Evolutionary conservation across 2,113 vertebrate genomes (phyloP), one percentile per base, ranked within the genome.

Genomic region (Hemiprocne comata): DNA sequence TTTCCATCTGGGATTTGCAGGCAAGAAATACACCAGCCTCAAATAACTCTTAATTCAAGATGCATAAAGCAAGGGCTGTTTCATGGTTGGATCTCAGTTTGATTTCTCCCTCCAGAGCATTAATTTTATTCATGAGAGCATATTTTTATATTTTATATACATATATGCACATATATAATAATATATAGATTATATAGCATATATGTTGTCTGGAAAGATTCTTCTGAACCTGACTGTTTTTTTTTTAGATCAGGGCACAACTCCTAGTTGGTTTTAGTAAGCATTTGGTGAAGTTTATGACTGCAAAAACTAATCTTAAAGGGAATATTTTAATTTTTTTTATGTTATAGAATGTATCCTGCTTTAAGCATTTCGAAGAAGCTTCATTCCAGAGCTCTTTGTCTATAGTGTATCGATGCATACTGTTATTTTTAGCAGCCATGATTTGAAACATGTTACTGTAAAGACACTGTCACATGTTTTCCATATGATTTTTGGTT

Each of bases 351-450:
- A 24, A 36, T 0, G 0, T 21, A 16, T 20, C 17, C 48, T 71
- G 7, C 57, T 85, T 70, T 29, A 77, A 73, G 4, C 42, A 36
- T 71, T 69, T 31, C 64, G 71, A 16, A 90, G 44, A 20, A 1
- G 5, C 53, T 77, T 86, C 31, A 2, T 46, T n/a, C 20, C 28
- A 25, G 55, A 83, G 26, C 46, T 85, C 71, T 46, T 77, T 94
- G 53, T 93, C 82, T 92, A 14, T 84, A 89, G 53, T 60, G 73
- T 81, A 60, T 90, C 76, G 44, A 76, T 93, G 66, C 85, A 55
- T 89, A 84, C 76, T 93, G 93, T 38, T 97, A 94, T 94, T 95
- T 97, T 96, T 97, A 94, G 94, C 86, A 96, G 80, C 80, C 1
- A 1, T 55, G 87, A 92, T 93, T 94, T 89, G 86, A 96, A 94